Evolutionary conservation across 2,113 vertebrate species (phyloP).

Genomic region (Glaucomys volans): DNA sequence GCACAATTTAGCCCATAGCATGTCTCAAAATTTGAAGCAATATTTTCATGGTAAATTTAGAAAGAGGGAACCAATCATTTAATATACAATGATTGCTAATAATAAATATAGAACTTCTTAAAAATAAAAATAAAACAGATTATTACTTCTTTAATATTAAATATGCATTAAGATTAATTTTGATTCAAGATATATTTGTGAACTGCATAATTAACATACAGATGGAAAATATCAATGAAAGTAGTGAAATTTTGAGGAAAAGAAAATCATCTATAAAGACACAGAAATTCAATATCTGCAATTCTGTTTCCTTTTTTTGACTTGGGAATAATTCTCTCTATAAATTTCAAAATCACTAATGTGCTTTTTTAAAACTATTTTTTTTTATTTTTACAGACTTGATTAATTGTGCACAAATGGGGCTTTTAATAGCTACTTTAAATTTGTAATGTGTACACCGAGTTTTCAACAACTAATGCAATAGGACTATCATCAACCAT

Average conservation of each 20-base stretch:
- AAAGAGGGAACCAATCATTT: neutral
- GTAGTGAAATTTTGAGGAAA: neutral
- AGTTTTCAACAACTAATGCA: neutral
- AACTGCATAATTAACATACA: neutral
- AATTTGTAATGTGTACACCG: neutral
- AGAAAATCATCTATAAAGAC: neutral
- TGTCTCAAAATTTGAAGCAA: neutral
- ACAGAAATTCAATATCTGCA: neutral
- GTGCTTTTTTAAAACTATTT: too few relatives aligned
- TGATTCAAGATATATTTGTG: neutral
- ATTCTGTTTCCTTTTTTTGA: neutral
- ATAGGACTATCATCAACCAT: neutral
- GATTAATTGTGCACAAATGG: too few relatives aligned
- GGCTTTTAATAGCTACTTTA: neutral
- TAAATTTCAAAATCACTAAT: neutral
- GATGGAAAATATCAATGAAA: constrained; percentile 8
- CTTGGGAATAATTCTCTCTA: neutral
- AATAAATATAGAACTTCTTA: neutral
- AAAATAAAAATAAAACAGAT: neutral
- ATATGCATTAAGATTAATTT: neutral
- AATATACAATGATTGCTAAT: neutral
- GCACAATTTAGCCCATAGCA: neutral
- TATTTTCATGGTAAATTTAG: neutral
- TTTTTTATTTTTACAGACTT: too few relatives aligned
- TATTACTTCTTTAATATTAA: neutral